A percentile compares a stretch with the other conserved stretches of the same genome.
Conservation (phyloP, 2,797 vertebrate genomes). For the Potorous gilbertii region DNA sequence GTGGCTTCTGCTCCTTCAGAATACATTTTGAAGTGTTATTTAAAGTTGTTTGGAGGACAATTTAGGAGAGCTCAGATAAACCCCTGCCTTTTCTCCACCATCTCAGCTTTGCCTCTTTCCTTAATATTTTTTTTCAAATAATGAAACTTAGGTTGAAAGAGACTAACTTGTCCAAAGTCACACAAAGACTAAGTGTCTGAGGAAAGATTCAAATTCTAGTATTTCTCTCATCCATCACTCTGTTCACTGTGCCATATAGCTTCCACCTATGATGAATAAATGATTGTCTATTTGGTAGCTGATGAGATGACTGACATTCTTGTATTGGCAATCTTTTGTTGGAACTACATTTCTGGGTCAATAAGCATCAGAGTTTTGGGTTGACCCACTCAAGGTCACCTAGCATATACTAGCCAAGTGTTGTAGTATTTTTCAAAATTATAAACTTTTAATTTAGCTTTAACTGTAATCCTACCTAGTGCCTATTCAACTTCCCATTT, state of each 20-base stretch:
- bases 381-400: slow-evolving; percentile 94
- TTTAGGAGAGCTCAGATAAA: background rate
- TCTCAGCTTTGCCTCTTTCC: background rate
- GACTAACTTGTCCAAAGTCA: background rate
- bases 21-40: background rate
- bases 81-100: background rate
- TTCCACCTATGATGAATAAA: slow-evolving; percentile 73
- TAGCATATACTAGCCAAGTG: slow-evolving; percentile 95
- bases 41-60: background rate
- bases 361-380: slow-evolving; percentile 96
- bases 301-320: slow-evolving; percentile 97
- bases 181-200: background rate
- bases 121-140: background rate
- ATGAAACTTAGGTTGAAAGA: background rate
- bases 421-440: slow-evolving; percentile 95
- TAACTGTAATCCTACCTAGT: slow-evolving; percentile 93
- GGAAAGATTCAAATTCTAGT: background rate
- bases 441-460: slow-evolving; percentile 95
- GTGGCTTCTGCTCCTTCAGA: background rate
- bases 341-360: slow-evolving; percentile 95
- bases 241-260: too few relatives aligned
- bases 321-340: slow-evolving; percentile 97
- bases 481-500: slow-evolving; percentile 93
- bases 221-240: background rate
- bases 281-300: slow-evolving; percentile 99